phyloP scores from a whole-genome alignment of 2,888 invertebrate genomes.

The Odontocolon sp. region DNA sequence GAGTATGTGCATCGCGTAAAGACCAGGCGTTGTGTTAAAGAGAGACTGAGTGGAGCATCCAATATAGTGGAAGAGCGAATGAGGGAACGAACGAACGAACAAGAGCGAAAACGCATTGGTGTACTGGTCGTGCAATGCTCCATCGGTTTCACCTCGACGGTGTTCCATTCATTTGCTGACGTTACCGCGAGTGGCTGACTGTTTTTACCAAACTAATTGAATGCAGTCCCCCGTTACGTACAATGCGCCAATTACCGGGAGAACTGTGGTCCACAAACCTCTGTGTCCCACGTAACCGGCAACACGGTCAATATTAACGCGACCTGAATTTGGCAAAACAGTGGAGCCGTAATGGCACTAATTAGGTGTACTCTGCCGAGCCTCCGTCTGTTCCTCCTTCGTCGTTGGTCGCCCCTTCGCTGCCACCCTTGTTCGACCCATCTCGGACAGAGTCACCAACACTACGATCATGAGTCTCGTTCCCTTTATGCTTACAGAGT shows the following conservation, averaged over 20 bases:
- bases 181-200: slow-evolving; percentile 69
- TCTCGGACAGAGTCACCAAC: background rate
- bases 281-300: slow-evolving; percentile 18
- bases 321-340: slow-evolving; percentile 73
- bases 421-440: slow-evolving; percentile 17
- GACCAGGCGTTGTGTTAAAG: background rate
- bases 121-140: slow-evolving; percentile 5
- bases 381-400: slow-evolving; percentile 26
- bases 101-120: slow-evolving; percentile 13
- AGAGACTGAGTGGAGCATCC: slow-evolving; percentile 1
- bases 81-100: background rate
- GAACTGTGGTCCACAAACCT: slow-evolving; percentile 67
- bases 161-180: slow-evolving; percentile 71
- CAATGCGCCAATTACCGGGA: slow-evolving; percentile 71
- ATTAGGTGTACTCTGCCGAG: slow-evolving; percentile 72
- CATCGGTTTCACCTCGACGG: slow-evolving; percentile 37
- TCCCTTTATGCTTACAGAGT: slow-evolving; percentile 56
- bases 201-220: slow-evolving; percentile 76
- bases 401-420: slow-evolving; percentile 41
- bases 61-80: background rate
- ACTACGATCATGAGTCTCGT: slow-evolving; percentile 13
- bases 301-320: slow-evolving; percentile 72
- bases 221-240: slow-evolving; percentile 70
- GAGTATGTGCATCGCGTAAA: background rate
- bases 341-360: slow-evolving; percentile 72